Percentiles rank a stretch among this genome's conserved stretches.
Conservation (phyloP, 2,888 invertebrate genomes). For the Ischnus inquisitorius region DNA sequence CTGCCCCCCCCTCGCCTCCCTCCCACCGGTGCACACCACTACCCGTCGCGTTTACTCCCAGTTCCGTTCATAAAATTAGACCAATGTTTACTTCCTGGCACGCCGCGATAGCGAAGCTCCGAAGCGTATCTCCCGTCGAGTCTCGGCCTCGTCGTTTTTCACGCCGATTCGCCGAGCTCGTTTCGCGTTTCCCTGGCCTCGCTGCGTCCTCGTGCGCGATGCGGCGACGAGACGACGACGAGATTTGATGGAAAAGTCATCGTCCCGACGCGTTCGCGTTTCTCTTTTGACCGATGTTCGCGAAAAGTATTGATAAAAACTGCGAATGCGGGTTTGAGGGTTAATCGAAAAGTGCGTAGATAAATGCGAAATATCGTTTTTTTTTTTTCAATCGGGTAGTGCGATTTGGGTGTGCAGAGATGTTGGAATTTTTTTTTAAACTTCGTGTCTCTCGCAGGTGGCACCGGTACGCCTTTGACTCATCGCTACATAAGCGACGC, state of each 20-base stretch:
- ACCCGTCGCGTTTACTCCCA: constrained; percentile 58
- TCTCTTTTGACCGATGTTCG: too few relatives aligned
- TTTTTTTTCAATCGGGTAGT: neutral
- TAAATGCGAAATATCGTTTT: neutral
- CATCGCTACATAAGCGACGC: constrained; percentile 76
- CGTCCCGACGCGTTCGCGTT: neutral
- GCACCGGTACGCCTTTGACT: constrained; percentile 76
- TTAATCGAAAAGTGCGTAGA: constrained; percentile 8
- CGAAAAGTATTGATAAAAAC: too few relatives aligned
- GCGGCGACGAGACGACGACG: neutral
- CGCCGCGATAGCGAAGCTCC: constrained; percentile 55
- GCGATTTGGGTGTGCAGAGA: neutral
- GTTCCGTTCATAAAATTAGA: constrained; percentile 77
- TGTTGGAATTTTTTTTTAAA: neutral
- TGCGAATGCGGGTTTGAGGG: neutral
- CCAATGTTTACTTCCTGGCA: constrained; percentile 78
- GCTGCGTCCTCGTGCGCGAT: neutral
- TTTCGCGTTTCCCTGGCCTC: neutral
- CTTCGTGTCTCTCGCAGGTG: constrained; percentile 73
- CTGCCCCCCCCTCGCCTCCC: constrained; percentile 50
- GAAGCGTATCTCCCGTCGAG: neutral
- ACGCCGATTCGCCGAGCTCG: neutral
- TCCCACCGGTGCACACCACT: constrained; percentile 49
- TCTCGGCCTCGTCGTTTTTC: constrained; percentile 3
- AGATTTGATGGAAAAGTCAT: neutral